These are phyloP conservation scores for Puntigrus tetrazona DNA, from an alignment of 2,113 vertebrate species.

Conservation along the genomic window DNA sequence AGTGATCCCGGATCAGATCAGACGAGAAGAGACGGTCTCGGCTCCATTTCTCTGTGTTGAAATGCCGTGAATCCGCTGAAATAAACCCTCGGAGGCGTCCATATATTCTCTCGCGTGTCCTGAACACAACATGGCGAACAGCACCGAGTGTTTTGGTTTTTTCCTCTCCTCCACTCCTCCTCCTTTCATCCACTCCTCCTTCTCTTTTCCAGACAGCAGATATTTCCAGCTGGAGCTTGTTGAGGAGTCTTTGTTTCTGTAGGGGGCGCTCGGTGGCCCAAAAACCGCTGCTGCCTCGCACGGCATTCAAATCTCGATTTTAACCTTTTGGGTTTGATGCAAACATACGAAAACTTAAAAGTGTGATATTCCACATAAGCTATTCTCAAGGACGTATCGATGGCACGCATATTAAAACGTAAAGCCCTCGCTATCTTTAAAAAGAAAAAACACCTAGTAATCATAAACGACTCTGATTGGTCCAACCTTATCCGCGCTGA, in stretches of 20 bases:
- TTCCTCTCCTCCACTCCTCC: slow-evolving; percentile 57
- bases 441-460: background rate
- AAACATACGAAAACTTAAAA: background rate
- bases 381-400: fast-evolving
- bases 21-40: background rate
- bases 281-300: too few relatives aligned
- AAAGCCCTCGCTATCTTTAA: background rate
- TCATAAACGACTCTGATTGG: slow-evolving; percentile 9
- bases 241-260: fast-evolving
- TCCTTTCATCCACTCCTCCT: slow-evolving; percentile 46
- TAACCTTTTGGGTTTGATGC: too few relatives aligned
- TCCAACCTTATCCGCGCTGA: background rate
- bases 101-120: slow-evolving; percentile 24
- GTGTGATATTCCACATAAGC: background rate
- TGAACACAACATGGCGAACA: slow-evolving; percentile 87
- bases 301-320: too few relatives aligned
- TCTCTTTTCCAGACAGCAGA: background rate
- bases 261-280: background rate
- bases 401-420: background rate
- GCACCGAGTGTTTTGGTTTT: slow-evolving; percentile 84
- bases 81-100: background rate
- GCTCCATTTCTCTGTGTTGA: background rate
- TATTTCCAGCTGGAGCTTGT: background rate
- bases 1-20: slow-evolving; percentile 1
- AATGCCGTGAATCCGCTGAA: background rate